Conservation (phyloP, 2,888 invertebrate species). For the Protophormia terraenovae region DNA sequence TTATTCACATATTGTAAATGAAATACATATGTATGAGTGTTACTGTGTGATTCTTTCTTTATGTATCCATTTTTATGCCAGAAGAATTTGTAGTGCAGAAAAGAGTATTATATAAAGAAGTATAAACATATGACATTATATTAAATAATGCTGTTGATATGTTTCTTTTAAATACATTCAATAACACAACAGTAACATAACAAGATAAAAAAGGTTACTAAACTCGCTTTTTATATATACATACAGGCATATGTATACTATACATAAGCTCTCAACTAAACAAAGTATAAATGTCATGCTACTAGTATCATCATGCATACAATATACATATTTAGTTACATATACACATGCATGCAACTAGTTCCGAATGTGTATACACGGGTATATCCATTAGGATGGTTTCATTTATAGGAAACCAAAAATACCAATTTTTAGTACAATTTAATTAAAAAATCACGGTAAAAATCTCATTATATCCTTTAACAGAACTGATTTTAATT, state of each 20-base stretch:
- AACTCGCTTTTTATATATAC: slow-evolving; percentile 3
- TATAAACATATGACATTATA: neutral
- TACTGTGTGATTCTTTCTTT: neutral
- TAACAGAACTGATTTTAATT: too few species aligned
- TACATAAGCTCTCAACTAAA: neutral
- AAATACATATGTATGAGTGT: slow-evolving; percentile 40
- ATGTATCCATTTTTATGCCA: neutral
- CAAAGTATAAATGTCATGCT: slow-evolving; percentile 7
- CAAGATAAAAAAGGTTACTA: slow-evolving; percentile 19
- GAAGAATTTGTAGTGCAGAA: neutral
- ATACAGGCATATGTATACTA: too few species aligned
- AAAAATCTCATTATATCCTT: too few species aligned
- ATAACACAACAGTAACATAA: neutral
- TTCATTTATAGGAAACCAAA: neutral
- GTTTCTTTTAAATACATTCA: neutral
- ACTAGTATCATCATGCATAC: neutral
- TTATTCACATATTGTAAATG: slow-evolving; percentile 26
- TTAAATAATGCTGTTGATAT: neutral
- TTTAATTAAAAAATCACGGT: too few species aligned
- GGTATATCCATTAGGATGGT: neutral
- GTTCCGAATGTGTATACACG: too few species aligned
- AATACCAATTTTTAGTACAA: too few species aligned
- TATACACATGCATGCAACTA: too few species aligned
- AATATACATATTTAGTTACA: too few species aligned
- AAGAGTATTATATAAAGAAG: neutral